Evolutionary conservation across 2,113 vertebrate genomes (phyloP), one percentile per base, ranked within the genome.

Genomic region (Casuarius casuarius): DNA sequence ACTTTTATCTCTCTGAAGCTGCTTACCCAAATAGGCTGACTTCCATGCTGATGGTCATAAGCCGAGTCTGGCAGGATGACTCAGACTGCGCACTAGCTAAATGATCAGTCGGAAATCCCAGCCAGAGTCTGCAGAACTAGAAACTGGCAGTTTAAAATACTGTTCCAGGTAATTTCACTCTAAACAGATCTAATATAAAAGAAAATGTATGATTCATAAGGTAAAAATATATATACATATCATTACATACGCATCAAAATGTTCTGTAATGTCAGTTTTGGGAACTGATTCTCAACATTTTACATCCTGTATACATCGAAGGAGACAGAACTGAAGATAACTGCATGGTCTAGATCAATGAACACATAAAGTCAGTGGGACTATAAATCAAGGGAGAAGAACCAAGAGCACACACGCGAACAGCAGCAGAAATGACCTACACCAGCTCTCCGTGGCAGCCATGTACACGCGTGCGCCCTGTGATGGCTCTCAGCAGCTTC

Each of bases 381-480:
- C 42, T 44, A 2, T 3, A 10, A 81, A 31, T 54, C 2, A 8
- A 48, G 9, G 25, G 29, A 84, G 33, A 44, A 26, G 28, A 84
- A 52, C 26, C 49, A 49, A 9, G 48, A 21, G 15, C 46, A 84
- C n/a, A 26, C 12, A 49, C 22, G 67, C 9, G 38, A 38, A 38
- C 65, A 90, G 58, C 33, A 49, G 35, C 87, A 67, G 9, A 42
- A 35, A 38, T 12, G 73, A 42, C 33, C 58, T 46, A 42, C 33
- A 58, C 86, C 25, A 49, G 35, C 1, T 88, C 38, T 23, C 65
- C 54, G 1, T 10, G 56, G 78, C 0, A 25, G 44, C 7, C 61
- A 65, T 2, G 0, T 38, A 1, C 1, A 49, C 25, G 12, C 38
- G 29, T 68, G 42, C 12, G 33, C 15, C 52, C n/a, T 6, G 16